Evolutionary conservation across 2,113 vertebrate genomes (phyloP).

Genomic region (Plecotus auritus): DNA sequence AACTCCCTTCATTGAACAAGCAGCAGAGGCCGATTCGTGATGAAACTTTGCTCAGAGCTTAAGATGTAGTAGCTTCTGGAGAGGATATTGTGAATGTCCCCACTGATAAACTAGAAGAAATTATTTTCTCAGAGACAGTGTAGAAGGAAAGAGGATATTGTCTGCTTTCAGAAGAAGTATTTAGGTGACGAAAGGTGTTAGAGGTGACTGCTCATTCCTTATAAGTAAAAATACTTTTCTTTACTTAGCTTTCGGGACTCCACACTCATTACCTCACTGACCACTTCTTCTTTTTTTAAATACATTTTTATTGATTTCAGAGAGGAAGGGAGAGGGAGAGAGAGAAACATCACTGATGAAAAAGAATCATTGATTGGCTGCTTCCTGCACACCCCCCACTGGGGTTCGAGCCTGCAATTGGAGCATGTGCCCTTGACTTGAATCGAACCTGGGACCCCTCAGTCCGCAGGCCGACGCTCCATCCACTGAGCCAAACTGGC

Average conservation of each 20-base stretch:
- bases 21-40: neutral
- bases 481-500: too few relatives aligned
- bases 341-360: too few relatives aligned
- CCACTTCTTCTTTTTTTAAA: neutral
- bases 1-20: neutral
- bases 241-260: neutral
- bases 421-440: too few relatives aligned
- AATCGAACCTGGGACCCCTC: too few relatives aligned
- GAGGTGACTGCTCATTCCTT: neutral
- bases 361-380: too few relatives aligned
- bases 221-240: neutral
- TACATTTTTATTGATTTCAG: too few relatives aligned
- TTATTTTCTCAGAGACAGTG: neutral
- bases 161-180: neutral
- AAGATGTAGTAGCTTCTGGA: neutral
- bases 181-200: neutral
- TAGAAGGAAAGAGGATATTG: neutral
- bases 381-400: too few relatives aligned
- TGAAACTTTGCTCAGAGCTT: neutral
- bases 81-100: neutral
- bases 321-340: too few relatives aligned
- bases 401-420: too few relatives aligned
- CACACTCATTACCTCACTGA: neutral
- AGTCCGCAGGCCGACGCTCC: too few relatives aligned
- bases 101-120: neutral